Percentiles rank a stretch among this genome's conserved stretches.
Conservation (phyloP, 2,797 vertebrate genomes). For the Rhinoraja longicauda region DNA sequence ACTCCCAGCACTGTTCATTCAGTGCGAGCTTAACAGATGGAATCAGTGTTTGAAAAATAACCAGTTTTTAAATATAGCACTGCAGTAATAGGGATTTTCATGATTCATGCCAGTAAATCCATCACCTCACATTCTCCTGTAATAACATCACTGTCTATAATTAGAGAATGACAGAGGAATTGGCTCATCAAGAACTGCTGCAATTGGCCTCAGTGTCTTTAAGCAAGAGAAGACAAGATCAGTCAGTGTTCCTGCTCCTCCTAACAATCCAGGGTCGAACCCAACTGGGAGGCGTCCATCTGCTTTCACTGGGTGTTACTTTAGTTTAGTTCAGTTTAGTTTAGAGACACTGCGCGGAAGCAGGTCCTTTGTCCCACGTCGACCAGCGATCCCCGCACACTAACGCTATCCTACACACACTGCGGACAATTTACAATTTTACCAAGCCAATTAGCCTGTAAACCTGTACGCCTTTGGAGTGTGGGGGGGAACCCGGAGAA, state of each 20-base stretch:
- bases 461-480: no score
- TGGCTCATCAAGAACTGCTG: not conserved
- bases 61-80: slow-evolving; percentile 17
- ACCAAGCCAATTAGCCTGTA: no score
- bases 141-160: slow-evolving; percentile 28
- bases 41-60: slow-evolving; percentile 23
- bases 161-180: not conserved
- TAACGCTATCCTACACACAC: no score
- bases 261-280: not conserved
- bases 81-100: slow-evolving; percentile 28
- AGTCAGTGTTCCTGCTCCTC: not conserved
- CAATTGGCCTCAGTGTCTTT: not conserved
- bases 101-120: slow-evolving; percentile 20
- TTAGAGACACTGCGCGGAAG: no score
- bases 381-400: no score
- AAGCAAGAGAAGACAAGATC: no score
- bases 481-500: no score
- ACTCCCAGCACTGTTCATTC: slow-evolving; percentile 24
- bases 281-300: not conserved
- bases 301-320: not conserved
- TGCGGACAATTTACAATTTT: no score
- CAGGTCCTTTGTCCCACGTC: no score
- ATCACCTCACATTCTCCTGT: slow-evolving; percentile 6
- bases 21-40: slow-evolving; percentile 35
- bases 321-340: no score